phyloP scores from a whole-genome alignment of 2,113 vertebrate genomes.

The Gymnogyps californianus region DNA sequence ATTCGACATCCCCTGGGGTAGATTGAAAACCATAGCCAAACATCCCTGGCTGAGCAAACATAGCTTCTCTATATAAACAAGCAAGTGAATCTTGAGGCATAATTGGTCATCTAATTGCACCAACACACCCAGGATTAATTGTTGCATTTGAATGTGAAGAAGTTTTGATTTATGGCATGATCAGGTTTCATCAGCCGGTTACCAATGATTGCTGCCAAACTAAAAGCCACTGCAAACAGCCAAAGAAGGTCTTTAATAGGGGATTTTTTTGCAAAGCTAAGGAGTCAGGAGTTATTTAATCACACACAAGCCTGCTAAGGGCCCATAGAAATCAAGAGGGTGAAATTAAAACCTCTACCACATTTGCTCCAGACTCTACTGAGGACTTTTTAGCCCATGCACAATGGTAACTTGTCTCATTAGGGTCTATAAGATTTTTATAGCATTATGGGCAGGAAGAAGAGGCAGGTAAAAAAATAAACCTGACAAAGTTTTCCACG shows the following conservation, averaged over 20 bases:
- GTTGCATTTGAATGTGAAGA: not conserved
- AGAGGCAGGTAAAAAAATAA: not conserved
- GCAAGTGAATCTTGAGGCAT: slow-evolving; percentile 43
- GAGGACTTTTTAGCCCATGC: not conserved
- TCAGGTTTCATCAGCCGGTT: not conserved
- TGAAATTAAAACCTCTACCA: not conserved
- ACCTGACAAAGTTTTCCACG: not conserved
- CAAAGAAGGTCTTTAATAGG: not conserved
- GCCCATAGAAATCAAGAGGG: not conserved
- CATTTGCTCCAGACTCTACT: accelerated
- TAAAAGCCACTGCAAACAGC: not conserved
- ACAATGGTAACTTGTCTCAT: accelerated
- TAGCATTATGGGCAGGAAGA: not conserved
- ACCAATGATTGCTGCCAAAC: not conserved
- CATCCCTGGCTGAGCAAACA: not conserved
- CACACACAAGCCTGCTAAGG: not conserved
- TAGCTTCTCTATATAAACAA: not conserved
- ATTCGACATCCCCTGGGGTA: not conserved
- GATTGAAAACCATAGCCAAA: not conserved
- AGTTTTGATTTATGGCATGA: slow-evolving; percentile 10
- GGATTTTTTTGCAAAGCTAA: not conserved
- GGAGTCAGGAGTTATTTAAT: not conserved
- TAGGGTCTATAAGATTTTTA: not conserved
- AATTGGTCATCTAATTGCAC: slow-evolving; percentile 60
- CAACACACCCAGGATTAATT: slow-evolving; percentile 40